Base-by-base conservation (phyloP, 1,140 invertebrate genomes). In the Phymorhynchus buccinoides region DNA sequence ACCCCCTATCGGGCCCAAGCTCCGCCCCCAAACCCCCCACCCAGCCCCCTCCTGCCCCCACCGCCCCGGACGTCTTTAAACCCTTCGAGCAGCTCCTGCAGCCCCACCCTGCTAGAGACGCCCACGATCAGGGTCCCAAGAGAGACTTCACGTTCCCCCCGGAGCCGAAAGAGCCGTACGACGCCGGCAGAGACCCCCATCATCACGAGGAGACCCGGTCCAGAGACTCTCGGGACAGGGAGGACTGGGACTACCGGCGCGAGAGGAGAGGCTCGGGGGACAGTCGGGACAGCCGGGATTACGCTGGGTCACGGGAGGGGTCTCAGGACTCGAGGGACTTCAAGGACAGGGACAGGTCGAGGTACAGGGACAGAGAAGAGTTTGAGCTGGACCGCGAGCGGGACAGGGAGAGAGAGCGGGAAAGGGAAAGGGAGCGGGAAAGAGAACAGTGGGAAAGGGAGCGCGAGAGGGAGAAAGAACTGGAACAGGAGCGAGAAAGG, bases 1-100 rank as follows among this genome's bases (percentile, higher is more conserved):
- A 32, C 87, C 92, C 22, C 91, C 90, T 95, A 84, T 37, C 86
- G 88, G 80, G 73, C 83, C 84, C 66, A 75, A 16, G 37, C 87
- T 79, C 88, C 84, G 71, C 87, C 87, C 56, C 75, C 68, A 79
- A 86, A 62, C 56, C 93, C 39, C 84, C 86, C 85, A 44, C 85
- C 42, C 78, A 88, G 56, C 52, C 88, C 80, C 44, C 88, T 48
- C 79, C 88, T 18, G 84, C 88, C 75, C 86, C 91, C 41, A 87
- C 91, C 39, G 79, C 90, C 30, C 71, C 83, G 48, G 52, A 84
- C 75, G 66, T 68, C 22, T 79, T 71, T 41, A 83, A 83, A n/a
- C 81, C 81, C 41, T 83, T 83, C 66, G 81, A 83, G 66, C 81
- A 83, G 81, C 56, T 83, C 16, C 81, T 83, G 56, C 81, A 83